These are phyloP conservation scores for Mugil cephalus DNA, from an alignment of 2,113 vertebrate genomes.

Conservation along the genomic window DNA sequence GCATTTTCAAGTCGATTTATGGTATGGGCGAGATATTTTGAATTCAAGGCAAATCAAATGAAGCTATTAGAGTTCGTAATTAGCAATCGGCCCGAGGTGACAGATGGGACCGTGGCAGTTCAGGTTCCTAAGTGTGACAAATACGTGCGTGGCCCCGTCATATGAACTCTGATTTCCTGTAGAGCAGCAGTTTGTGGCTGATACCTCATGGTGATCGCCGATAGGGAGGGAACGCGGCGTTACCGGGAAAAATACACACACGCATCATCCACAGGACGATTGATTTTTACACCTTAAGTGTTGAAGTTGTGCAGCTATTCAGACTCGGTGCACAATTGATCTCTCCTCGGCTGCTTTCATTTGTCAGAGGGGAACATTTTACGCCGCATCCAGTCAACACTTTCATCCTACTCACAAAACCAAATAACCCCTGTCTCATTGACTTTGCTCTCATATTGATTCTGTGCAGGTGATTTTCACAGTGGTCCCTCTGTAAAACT, in stretches of 20 bases:
- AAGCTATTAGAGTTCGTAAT: constrained; percentile 2
- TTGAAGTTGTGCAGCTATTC: background rate
- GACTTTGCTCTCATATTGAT: constrained; percentile 6
- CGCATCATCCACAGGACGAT: background rate
- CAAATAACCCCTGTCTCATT: constrained; percentile 14
- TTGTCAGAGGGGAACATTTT: constrained; percentile 23
- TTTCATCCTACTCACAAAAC: constrained; percentile 29
- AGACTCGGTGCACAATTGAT: background rate
- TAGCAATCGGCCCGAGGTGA: background rate
- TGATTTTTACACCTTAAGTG: constrained; percentile 30
- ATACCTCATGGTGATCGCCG: background rate
- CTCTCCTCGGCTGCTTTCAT: background rate
- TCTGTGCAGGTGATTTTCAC: constrained; percentile 14
- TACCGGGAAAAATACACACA: background rate
- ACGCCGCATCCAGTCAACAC: constrained; percentile 1
- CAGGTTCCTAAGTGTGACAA: background rate
- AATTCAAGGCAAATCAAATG: background rate
- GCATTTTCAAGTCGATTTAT: background rate
- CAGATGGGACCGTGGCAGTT: background rate
- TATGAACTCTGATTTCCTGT: constrained; percentile 18
- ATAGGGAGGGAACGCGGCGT: constrained; percentile 12
- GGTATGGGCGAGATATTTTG: background rate
- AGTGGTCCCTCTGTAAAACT: background rate
- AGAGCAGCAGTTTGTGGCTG: constrained; percentile 16
- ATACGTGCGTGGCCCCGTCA: background rate